phyloP scores from a whole-genome alignment of 2,113 vertebrate species.

The Odocoileus virginianus region DNA sequence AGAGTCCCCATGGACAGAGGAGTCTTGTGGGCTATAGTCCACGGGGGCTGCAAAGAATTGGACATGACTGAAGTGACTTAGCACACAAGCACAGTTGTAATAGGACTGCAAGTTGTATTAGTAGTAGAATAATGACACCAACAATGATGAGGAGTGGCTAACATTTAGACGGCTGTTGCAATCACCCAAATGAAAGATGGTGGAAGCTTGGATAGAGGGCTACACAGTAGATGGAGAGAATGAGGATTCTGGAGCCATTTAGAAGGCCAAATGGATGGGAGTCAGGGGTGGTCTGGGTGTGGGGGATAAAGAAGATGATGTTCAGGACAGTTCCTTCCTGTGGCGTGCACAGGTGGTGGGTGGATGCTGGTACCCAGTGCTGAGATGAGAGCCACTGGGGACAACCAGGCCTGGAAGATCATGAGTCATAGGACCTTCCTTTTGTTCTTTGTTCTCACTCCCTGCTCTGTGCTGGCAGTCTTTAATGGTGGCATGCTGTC shows the following conservation, averaged over 20 bases:
- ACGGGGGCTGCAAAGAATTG: not conserved
- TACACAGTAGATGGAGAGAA: too few species aligned
- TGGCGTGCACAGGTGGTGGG: not conserved
- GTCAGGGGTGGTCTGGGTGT: not conserved
- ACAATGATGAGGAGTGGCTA: rapidly evolving
- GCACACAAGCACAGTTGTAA: rapidly evolving
- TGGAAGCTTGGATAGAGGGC: not conserved
- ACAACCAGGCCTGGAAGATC: not conserved
- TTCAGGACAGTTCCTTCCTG: not conserved
- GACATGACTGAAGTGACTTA: not conserved
- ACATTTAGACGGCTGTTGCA: too few species aligned
- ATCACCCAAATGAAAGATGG: not conserved
- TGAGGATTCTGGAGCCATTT: not conserved
- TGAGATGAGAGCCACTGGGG: not conserved
- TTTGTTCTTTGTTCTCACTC: rapidly evolving
- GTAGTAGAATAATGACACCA: rapidly evolving
- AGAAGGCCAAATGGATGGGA: not conserved
- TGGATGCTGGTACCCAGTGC: not conserved
- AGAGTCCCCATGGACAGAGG: not conserved
- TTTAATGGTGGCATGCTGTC: not conserved
- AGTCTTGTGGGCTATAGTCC: not conserved
- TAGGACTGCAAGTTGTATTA: rapidly evolving
- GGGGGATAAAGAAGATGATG: too few species aligned
- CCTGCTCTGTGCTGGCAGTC: rapidly evolving
- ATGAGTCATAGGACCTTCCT: rapidly evolving